Percentiles rank a stretch among this genome's conserved stretches.
Conservation (phyloP, 2,888 invertebrate genomes). For the Agapostemon virescens region DNA sequence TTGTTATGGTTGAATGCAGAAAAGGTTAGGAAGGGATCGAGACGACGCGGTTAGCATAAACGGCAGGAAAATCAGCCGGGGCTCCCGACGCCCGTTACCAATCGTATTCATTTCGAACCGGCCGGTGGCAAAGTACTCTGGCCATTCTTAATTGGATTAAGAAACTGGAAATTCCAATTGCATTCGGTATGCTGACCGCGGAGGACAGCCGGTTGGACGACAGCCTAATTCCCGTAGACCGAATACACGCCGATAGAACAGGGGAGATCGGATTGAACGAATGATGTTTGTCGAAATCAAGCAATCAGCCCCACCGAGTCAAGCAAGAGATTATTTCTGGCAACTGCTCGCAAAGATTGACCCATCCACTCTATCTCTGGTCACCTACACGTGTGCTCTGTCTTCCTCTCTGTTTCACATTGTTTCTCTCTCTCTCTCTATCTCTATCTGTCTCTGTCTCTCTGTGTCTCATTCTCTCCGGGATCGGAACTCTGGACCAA, state of each 20-base stretch:
- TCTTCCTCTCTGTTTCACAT: neutral
- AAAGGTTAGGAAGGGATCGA: neutral
- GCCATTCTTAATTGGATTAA: slow-evolving; percentile 72
- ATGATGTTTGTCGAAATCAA: slow-evolving; percentile 77
- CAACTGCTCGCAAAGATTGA: slow-evolving; percentile 72
- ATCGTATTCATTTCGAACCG: slow-evolving; percentile 25
- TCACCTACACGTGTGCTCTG: slow-evolving; percentile 20
- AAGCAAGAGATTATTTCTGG: slow-evolving; percentile 72
- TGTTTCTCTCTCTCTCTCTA: neutral
- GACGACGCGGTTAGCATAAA: neutral
- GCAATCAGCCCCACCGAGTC: slow-evolving; percentile 72
- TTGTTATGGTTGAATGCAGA: neutral
- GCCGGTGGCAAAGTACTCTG: slow-evolving; percentile 27
- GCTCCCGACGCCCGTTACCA: neutral
- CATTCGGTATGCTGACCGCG: slow-evolving; percentile 74
- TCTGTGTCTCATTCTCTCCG: neutral
- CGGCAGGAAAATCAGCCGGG: neutral
- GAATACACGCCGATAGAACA: slow-evolving; percentile 45
- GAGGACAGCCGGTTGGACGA: slow-evolving; percentile 69
- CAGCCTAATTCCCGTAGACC: slow-evolving; percentile 72
- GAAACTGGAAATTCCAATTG: slow-evolving; percentile 67
- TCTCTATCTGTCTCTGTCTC: slow-evolving; percentile 6
- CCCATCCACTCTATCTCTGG: slow-evolving; percentile 47
- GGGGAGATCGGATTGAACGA: slow-evolving; percentile 56
- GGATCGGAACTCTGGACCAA: slow-evolving; percentile 40